Evolutionary conservation across 2,888 invertebrate genomes (phyloP).

Genomic region (Morpho achilles): DNA sequence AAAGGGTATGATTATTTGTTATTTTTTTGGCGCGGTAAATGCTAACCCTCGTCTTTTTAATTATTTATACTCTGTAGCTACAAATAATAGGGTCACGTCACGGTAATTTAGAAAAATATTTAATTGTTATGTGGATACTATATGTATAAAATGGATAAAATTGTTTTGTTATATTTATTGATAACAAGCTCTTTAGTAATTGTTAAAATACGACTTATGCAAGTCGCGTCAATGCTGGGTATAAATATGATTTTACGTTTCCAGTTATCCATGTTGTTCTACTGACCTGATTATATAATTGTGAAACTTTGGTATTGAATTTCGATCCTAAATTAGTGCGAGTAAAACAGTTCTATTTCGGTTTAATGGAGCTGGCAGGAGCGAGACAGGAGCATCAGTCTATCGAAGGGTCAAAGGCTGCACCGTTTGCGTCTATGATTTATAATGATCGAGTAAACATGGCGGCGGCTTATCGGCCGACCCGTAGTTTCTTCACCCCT

Average conservation of each 20-base stretch:
- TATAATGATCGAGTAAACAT: slow-evolving; percentile 64
- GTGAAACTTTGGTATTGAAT: slow-evolving; percentile 18
- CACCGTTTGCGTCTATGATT: slow-evolving; percentile 56
- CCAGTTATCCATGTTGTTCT: slow-evolving; percentile 14
- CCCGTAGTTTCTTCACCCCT: slow-evolving; percentile 61
- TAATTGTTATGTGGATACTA: too few relatives aligned
- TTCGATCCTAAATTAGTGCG: slow-evolving; percentile 13
- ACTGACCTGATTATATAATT: slow-evolving; percentile 19
- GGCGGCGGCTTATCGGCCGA: slow-evolving; percentile 56
- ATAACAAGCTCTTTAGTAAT: too few relatives aligned
- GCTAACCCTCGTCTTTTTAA: too few relatives aligned
- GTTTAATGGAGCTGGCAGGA: slow-evolving; percentile 11
- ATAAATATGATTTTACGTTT: not conserved
- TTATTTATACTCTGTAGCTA: too few relatives aligned
- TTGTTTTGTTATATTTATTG: too few relatives aligned
- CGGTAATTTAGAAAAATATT: too few relatives aligned
- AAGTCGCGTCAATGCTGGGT: too few relatives aligned
- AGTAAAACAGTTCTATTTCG: slow-evolving; percentile 10
- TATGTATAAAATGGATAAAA: too few relatives aligned
- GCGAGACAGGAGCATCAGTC: slow-evolving; percentile 23
- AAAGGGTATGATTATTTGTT: too few relatives aligned
- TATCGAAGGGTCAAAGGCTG: slow-evolving; percentile 62
- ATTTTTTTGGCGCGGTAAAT: too few relatives aligned
- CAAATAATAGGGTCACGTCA: too few relatives aligned
- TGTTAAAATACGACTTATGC: too few relatives aligned